Evolutionary conservation across 2,797 vertebrate genomes (phyloP), one percentile per base, ranked within the genome.

Genomic region (Notoglanidium macrostoma): DNA sequence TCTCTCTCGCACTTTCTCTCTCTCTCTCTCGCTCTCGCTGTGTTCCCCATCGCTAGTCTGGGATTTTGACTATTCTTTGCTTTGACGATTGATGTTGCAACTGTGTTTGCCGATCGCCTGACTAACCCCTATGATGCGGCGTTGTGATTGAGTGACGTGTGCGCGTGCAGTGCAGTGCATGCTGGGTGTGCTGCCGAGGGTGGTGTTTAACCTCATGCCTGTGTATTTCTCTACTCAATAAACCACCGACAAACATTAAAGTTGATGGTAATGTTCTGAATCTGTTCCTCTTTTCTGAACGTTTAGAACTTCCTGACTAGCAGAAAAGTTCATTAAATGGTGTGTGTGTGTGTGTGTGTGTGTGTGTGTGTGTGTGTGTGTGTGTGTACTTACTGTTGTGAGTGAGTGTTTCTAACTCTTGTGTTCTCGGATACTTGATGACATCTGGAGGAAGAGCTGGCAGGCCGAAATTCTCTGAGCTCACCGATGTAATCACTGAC

Each of bases 361-460:
- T 68, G 44, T 83, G 61, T 68, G 15, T 51, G 55, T 35, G 44
- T 77, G 40, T 51, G n/a, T 46, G 79, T 63, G 59, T 61, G 61
- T 59, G 46, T 3, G 21, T 23, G 3, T 51, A 2, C 29, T 74
- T 84, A 87, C 86, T 55, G 14, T 55, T 54, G 15, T 61, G 6
- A 40, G 19, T 40, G 21, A 44, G 21, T 29, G 4, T 32, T 5
- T 65, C 14, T 55, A 63, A 15, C 65, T 59, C 74, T 0, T 74
- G 40, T 12, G 65, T 84, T 40, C 19, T n/a, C 4, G 87, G 87
- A 57, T 79, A 29, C 40, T 85, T 73, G 54, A 87, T 84, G 63
- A 87, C 17, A 9, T 87, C 87, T 35, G 87, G 87, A 79, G 87
- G 87, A 32, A 87, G 54, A 57, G 9, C 21, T 49, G 73, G 32